A percentile compares a stretch with the other conserved stretches of the same genome.
phyloP scores from a whole-genome alignment of 2,888 invertebrate genomes.

The Apotomis betuletana region DNA sequence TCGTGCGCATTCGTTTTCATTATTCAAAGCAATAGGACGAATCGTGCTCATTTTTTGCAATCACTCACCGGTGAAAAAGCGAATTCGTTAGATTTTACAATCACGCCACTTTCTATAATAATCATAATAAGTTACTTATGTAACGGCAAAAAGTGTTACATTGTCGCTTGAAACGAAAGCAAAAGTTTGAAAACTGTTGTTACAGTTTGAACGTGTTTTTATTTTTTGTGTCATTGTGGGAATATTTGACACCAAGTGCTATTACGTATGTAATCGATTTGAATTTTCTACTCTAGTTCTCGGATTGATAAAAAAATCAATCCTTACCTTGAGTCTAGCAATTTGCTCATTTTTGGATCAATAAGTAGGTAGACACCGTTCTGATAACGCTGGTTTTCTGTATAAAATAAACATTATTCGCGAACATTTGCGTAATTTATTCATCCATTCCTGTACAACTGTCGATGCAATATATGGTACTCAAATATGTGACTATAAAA shows the following conservation, averaged over 20 bases:
- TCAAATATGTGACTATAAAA: constrained; percentile 38
- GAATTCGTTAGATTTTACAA: constrained; percentile 43
- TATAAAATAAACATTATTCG: background rate
- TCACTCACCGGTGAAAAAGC: constrained; percentile 30
- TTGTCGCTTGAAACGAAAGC: constrained; percentile 45
- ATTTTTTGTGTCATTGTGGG: background rate
- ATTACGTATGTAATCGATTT: constrained; percentile 19
- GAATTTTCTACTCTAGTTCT: background rate
- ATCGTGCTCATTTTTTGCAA: constrained; percentile 38
- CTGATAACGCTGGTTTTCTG: background rate
- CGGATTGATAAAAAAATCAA: background rate
- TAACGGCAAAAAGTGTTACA: constrained; percentile 47
- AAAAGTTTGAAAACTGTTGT: constrained; percentile 43
- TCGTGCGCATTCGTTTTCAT: constrained; percentile 36
- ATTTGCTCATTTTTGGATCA: too few relatives aligned
- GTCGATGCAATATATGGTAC: constrained; percentile 6
- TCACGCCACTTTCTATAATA: constrained; percentile 55
- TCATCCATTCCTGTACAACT: constrained; percentile 3
- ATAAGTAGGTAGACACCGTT: too few relatives aligned
- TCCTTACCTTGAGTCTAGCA: too few relatives aligned
- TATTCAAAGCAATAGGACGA: constrained; percentile 25
- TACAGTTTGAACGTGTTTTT: constrained; percentile 30
- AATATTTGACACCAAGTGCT: constrained; percentile 3
- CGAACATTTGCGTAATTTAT: constrained; percentile 19
- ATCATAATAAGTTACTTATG: constrained; percentile 52